Conservation (phyloP, 2,113 vertebrate species). For the Nothobranchius kuhntae region DNA sequence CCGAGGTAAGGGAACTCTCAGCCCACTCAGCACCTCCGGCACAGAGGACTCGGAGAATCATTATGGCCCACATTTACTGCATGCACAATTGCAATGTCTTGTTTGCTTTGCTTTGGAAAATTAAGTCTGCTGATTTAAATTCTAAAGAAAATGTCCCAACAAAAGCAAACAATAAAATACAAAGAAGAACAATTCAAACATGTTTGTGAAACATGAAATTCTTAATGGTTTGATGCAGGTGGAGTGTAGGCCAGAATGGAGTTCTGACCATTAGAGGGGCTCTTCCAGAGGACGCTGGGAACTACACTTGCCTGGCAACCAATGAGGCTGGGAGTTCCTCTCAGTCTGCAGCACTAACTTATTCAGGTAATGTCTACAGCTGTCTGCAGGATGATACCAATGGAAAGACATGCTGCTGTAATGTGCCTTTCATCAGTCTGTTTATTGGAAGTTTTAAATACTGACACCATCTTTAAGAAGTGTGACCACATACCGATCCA, state of each 20-base stretch:
- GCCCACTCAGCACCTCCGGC: constrained; percentile 67
- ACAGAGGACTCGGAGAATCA: constrained; percentile 43
- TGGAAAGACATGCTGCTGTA: background rate
- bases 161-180: constrained; percentile 23
- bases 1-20: constrained; percentile 71
- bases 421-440: background rate
- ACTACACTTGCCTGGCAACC: constrained; percentile 87
- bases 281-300: constrained; percentile 87
- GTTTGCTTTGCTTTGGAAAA: constrained; percentile 41
- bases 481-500: constrained; percentile 16
- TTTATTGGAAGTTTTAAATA: background rate
- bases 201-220: constrained; percentile 11
- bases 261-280: constrained; percentile 82
- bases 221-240: constrained; percentile 38
- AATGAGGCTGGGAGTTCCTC: constrained; percentile 78
- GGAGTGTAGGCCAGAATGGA: constrained; percentile 77
- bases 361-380: constrained; percentile 62
- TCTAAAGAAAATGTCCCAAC: constrained; percentile 14
- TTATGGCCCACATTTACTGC: constrained; percentile 52
- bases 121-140: constrained; percentile 24
- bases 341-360: constrained; percentile 66
- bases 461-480: background rate
- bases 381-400: background rate
- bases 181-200: constrained; percentile 20
- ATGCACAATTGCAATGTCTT: constrained; percentile 43